Conservation (phyloP, 2,797 vertebrate genomes). For the Eutrigla gurnardus region DNA sequence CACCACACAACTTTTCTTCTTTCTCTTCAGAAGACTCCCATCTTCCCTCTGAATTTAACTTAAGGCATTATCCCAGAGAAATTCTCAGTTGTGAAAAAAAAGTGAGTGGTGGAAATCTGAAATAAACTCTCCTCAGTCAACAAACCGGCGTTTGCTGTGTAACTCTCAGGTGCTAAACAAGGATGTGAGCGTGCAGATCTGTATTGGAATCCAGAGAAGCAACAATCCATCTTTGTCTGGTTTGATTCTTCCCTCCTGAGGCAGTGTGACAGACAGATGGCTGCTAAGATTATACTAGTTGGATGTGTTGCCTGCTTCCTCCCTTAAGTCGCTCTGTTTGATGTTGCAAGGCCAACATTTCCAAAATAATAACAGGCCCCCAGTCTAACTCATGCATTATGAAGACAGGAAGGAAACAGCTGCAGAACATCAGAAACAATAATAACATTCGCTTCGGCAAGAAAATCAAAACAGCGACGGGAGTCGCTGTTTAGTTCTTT, state of each 20-base stretch:
- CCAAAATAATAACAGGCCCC: slow-evolving; percentile 72
- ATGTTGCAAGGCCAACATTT: slow-evolving; percentile 77
- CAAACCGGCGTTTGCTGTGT: slow-evolving; percentile 33
- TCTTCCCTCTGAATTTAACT: slow-evolving; percentile 47
- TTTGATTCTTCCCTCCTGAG: slow-evolving; percentile 62
- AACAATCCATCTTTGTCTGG: slow-evolving; percentile 69
- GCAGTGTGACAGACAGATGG: slow-evolving; percentile 76
- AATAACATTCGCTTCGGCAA: slow-evolving; percentile 54
- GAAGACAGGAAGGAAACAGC: slow-evolving; percentile 67
- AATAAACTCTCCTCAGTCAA: slow-evolving; percentile 50
- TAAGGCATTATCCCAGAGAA: slow-evolving; percentile 14
- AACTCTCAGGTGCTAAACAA: slow-evolving; percentile 57
- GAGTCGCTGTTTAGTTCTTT: slow-evolving; percentile 47
- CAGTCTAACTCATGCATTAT: slow-evolving; percentile 67
- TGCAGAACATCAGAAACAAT: slow-evolving; percentile 65
- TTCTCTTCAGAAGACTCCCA: slow-evolving; percentile 50
- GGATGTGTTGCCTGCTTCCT: slow-evolving; percentile 68
- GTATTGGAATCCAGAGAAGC: slow-evolving; percentile 59
- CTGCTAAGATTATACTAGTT: slow-evolving; percentile 71
- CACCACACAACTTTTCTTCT: slow-evolving; percentile 55
- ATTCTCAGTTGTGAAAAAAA: slow-evolving; percentile 43
- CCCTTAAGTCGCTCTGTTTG: slow-evolving; percentile 72
- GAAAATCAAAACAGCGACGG: slow-evolving; percentile 37
- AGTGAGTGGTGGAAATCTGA: slow-evolving; percentile 25
- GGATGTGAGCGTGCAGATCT: slow-evolving; percentile 33